Evolutionary conservation across 1,140 invertebrate genomes (phyloP), one percentile per base, ranked within the genome.

Genomic region (Apis dorsata): DNA sequence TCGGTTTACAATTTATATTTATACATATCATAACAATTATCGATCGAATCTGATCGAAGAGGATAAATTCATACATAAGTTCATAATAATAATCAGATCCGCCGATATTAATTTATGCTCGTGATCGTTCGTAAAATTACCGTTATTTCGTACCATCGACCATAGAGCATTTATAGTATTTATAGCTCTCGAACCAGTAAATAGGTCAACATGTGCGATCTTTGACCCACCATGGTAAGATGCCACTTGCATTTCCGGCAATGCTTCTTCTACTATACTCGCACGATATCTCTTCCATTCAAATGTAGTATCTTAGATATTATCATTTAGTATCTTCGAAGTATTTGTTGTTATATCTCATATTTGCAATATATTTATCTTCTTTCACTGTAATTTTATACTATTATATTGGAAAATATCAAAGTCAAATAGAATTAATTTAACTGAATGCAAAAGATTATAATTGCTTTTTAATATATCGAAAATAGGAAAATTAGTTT

Each of bases 221-320:
- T 90, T 72, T 88, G 89, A 90, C 86, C 90, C 68, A 11, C 60
- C 81, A 76, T 63, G 83, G 81, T 79, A 66, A 83, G 66, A 86
- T 72, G 85, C 85, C 84, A 86, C 86, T 85, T 86, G 79, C 85
- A 90, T 88, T 90, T 90, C 90, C 90, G 90, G 83, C 86, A 89
- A 89, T 90, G 86, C 86, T 85, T 85, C 75, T 73, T 55, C 60
- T 53, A n/a, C 55, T 63, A 53, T 57, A 10, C 28, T 17, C 21
- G n/a, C 12, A n/a, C 53, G 9, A 62, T 17, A 74, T 73, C 59
- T 63, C 60, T 49, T 65, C 63, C 49, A 49, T 12, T 51, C 11
- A 13, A 49, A 62, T 13, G 24, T 24, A 24, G 24, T 24, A 24
- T 24, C 24, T 24, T 24, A 24, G 0, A 24, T 24, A 24, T 0